These are phyloP conservation scores for Cheumatopsyche charites DNA, from an alignment of 1,140 invertebrate species.

Conservation along the genomic window DNA sequence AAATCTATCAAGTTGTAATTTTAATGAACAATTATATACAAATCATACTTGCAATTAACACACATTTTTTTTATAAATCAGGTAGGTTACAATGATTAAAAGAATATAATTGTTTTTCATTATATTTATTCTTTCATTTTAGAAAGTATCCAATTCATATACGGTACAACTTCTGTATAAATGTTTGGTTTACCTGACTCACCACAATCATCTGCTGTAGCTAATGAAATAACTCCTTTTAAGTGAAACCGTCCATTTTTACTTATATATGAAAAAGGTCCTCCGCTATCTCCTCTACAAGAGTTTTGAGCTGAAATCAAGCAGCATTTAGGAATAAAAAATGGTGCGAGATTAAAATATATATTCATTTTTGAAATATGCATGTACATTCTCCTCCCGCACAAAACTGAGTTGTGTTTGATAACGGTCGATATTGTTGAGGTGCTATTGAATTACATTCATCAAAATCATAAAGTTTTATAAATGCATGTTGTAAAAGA, in stretches of 20 bases:
- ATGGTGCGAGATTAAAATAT: too few species aligned
- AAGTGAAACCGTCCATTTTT: not conserved
- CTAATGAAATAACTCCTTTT: slow-evolving; percentile 44
- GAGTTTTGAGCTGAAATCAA: slow-evolving; percentile 38
- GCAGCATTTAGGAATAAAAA: too few species aligned
- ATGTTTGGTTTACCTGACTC: slow-evolving; percentile 39
- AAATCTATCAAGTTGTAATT: too few species aligned
- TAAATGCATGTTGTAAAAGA: slow-evolving; percentile 36
- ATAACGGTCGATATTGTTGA: slow-evolving; percentile 34
- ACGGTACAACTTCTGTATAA: slow-evolving; percentile 42
- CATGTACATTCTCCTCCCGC: slow-evolving; percentile 38
- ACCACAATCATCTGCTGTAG: slow-evolving; percentile 31
- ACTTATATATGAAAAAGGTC: slow-evolving; percentile 38
- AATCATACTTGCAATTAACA: too few species aligned
- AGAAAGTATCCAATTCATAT: slow-evolving; percentile 40
- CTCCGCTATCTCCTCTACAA: slow-evolving; percentile 47
- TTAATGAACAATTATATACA: too few species aligned
- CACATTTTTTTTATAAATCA: too few species aligned
- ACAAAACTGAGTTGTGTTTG: slow-evolving; percentile 42
- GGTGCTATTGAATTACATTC: slow-evolving; percentile 41
- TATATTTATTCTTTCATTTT: slow-evolving; percentile 11
- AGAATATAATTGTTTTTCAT: too few species aligned
- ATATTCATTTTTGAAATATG: slow-evolving; percentile 4
- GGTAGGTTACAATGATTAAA: too few species aligned
- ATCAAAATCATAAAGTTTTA: slow-evolving; percentile 45